These are phyloP conservation scores for Cavia aperea DNA, from an alignment of 2,113 vertebrate genomes.

Conservation along the genomic window DNA sequence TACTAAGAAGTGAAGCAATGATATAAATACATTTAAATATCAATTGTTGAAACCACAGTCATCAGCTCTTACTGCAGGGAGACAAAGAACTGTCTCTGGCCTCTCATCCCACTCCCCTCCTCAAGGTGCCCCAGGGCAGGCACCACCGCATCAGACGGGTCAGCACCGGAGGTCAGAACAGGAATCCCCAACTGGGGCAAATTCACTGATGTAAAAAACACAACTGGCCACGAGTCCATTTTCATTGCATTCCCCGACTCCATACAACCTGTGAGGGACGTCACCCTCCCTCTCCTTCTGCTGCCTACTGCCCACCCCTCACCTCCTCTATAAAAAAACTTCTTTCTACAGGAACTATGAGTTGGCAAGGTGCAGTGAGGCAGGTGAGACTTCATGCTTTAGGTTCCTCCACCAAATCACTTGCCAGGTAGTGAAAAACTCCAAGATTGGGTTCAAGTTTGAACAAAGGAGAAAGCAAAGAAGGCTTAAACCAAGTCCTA, in stretches of 20 bases:
- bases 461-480: neutral
- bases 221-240: neutral
- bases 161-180: neutral
- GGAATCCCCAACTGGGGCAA: neutral
- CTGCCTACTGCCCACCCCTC: neutral
- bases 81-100: neutral
- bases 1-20: neutral
- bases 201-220: neutral
- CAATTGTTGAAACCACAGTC: neutral
- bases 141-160: neutral
- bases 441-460: too few species aligned
- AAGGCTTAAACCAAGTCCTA: neutral
- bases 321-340: neutral
- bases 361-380: neutral
- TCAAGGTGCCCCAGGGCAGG: neutral
- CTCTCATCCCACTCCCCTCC: neutral
- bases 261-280: accelerated
- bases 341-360: neutral
- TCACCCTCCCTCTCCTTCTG: neutral
- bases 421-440: neutral
- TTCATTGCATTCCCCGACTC: neutral
- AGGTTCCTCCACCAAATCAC: neutral
- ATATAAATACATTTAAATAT: neutral
- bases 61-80: neutral
- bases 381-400: too few species aligned